A percentile compares a stretch with the other conserved stretches of the same genome.
phyloP scores from a whole-genome alignment of 2,113 vertebrate genomes.

The Siphamia tubifer region DNA sequence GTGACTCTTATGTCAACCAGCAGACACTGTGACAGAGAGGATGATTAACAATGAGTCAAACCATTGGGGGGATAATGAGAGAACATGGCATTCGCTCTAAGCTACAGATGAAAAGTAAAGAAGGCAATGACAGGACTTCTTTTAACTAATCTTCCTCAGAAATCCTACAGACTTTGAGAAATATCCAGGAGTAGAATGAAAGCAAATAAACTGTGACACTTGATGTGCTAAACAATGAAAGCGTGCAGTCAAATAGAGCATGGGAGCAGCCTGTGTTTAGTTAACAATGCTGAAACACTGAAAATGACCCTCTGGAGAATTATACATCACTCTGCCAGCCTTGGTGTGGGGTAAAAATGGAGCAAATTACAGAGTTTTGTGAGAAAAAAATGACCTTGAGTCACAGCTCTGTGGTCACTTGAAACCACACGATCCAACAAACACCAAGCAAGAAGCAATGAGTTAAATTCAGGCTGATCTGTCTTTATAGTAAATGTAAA shows the following conservation, averaged over 20 bases:
- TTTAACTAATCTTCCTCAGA: background rate
- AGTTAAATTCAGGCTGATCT: background rate
- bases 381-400: slow-evolving; percentile 21
- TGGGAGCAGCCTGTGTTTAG: background rate
- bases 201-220: background rate
- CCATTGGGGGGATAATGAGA: background rate
- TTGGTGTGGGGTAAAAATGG: background rate
- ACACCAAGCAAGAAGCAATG: slow-evolving; percentile 19
- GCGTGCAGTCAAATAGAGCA: background rate
- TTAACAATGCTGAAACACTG: slow-evolving; percentile 15
- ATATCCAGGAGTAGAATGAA: background rate
- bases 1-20: slow-evolving; percentile 1
- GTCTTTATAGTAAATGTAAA: background rate
- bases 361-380: slow-evolving; percentile 12
- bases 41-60: background rate
- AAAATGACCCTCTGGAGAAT: slow-evolving; percentile 11
- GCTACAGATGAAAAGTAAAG: no score
- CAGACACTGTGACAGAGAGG: slow-evolving; percentile 10
- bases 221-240: background rate
- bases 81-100: no score
- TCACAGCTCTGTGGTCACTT: slow-evolving; percentile 48
- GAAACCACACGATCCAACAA: slow-evolving; percentile 45
- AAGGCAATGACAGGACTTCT: background rate
- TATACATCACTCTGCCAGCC: slow-evolving; percentile 1
- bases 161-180: background rate